A percentile compares a stretch with the other conserved stretches of the same genome.
Evolutionary conservation across 2,113 vertebrate species (phyloP).

Genomic region (Nycticryphes semicollaris): DNA sequence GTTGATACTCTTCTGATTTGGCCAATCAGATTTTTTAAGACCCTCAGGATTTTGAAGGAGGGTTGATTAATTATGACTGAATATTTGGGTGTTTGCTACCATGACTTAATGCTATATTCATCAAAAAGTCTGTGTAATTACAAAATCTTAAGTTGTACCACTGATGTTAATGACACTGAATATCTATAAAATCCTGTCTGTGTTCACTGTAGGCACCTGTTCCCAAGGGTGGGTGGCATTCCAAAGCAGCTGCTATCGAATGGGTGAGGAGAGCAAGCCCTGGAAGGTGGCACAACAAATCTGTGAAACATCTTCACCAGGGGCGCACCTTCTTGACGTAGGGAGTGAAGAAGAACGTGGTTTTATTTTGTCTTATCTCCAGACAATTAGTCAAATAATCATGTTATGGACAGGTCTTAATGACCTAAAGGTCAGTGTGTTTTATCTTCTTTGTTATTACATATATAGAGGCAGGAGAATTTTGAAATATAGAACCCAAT

Average conservation of each 20-base stretch:
- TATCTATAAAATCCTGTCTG: neutral
- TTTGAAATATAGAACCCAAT: neutral
- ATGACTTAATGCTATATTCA: neutral
- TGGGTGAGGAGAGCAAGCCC: constrained; percentile 64
- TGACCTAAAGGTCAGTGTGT: constrained; percentile 76
- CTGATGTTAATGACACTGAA: neutral
- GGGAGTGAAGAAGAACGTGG: constrained; percentile 74
- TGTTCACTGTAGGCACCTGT: constrained; percentile 73
- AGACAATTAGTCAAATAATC: constrained; percentile 71
- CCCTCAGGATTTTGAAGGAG: neutral
- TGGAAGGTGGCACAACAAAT: constrained; percentile 76
- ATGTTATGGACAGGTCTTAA: constrained; percentile 87
- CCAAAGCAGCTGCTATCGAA: constrained; percentile 80
- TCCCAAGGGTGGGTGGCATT: constrained; percentile 79
- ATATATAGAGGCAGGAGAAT: neutral
- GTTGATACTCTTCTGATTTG: neutral
- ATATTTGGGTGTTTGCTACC: neutral
- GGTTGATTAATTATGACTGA: neutral
- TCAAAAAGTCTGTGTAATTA: neutral
- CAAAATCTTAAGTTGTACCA: neutral
- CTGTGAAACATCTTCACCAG: constrained; percentile 65
- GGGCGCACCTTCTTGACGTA: constrained; percentile 79
- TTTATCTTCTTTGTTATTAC: neutral
- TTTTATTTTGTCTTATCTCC: constrained; percentile 78
- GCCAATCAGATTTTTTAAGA: neutral